phyloP scores from a whole-genome alignment of 2,113 vertebrate species.

The Neodon shergylaensis region DNA sequence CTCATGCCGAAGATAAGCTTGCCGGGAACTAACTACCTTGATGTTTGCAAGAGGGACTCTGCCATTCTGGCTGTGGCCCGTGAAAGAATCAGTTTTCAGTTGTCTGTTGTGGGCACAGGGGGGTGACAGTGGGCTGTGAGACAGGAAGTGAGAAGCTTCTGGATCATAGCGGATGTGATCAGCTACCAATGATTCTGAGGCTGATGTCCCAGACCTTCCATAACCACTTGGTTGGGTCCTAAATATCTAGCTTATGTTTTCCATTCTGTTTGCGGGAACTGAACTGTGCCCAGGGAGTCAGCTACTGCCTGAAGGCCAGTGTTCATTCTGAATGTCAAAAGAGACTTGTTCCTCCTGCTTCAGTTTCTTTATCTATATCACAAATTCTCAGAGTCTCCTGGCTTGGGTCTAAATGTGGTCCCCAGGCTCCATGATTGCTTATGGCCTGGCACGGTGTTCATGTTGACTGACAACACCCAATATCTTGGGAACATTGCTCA shows the following conservation, averaged over 20 bases:
- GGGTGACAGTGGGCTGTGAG: not conserved
- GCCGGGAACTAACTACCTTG: not conserved
- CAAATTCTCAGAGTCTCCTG: not conserved
- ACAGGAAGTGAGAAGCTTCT: not conserved
- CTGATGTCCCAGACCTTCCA: not conserved
- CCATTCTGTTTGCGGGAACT: not conserved
- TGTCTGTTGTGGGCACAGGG: not conserved
- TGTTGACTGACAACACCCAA: not conserved
- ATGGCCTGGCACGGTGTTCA: not conserved
- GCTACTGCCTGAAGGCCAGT: not conserved
- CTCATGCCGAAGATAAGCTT: not conserved
- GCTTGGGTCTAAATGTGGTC: not conserved
- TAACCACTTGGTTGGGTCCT: not conserved
- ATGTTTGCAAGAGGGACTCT: not conserved
- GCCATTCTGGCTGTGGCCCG: not conserved
- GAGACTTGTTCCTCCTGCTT: not conserved
- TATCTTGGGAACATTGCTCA: not conserved
- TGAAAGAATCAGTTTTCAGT: not conserved
- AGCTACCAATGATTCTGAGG: not conserved
- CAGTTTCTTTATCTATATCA: not conserved
- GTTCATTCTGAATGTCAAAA: not conserved
- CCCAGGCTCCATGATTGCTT: not conserved
- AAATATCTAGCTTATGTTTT: not conserved
- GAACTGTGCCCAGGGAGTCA: not conserved
- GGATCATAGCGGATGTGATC: not conserved